Percentiles rank a stretch among this genome's conserved stretches.
phyloP scores from a whole-genome alignment of 2,113 vertebrate genomes.

The Empidonax alnorum region DNA sequence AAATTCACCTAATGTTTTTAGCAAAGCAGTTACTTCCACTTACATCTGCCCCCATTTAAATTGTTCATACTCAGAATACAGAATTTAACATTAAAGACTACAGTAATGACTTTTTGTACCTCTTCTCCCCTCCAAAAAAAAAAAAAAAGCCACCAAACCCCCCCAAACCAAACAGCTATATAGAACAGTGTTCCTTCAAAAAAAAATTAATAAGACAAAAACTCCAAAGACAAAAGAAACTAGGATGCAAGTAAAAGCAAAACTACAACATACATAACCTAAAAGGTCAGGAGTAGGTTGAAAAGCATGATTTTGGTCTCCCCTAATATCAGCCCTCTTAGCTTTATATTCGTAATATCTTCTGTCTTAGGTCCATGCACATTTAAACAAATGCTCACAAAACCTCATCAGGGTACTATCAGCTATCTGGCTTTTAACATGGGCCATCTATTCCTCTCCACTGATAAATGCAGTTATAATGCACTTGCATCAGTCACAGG shows the following conservation, averaged over 20 bases:
- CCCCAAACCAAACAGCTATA: neutral
- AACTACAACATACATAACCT: neutral
- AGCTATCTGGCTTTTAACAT: neutral
- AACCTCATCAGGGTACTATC: neutral
- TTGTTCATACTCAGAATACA: neutral
- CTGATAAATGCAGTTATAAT: neutral
- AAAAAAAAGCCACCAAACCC: rapidly evolving
- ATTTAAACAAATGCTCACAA: neutral
- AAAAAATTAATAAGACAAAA: neutral
- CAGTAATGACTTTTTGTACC: neutral
- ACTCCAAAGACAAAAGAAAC: neutral
- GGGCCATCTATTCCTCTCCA: neutral
- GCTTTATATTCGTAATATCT: neutral
- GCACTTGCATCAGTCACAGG: neutral
- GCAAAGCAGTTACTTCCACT: neutral
- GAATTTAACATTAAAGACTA: neutral
- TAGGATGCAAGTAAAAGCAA: neutral
- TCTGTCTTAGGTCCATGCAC: neutral
- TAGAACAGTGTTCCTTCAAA: neutral
- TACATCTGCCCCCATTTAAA: neutral
- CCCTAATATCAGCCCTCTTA: neutral
- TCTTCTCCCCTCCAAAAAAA: neutral
- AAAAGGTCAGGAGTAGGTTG: neutral
- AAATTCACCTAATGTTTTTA: neutral
- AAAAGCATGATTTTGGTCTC: neutral